Evolutionary conservation across 1,140 invertebrate species (phyloP), one percentile per base, ranked within the genome.

Genomic region (Hylyphantes graminicola): DNA sequence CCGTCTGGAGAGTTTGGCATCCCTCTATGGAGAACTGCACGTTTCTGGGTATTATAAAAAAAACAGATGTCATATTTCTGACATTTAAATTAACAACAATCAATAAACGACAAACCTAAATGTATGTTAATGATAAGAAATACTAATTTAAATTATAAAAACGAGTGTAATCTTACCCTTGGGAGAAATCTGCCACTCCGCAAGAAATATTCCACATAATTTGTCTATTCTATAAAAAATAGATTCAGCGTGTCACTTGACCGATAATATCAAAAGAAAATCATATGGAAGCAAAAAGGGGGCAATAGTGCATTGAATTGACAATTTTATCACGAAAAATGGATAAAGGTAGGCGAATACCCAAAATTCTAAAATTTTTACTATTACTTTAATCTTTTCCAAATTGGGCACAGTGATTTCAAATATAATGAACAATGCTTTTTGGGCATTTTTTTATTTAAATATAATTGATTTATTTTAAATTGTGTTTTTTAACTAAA

Each of bases 1-100:
- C 82, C 12, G 76, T 85, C 19, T 80, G 73, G 5, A 80, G 35
- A 19, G 83, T 81, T 19, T 85, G 67, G 17, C 86, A 86, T 9
- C 86, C 83, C 76, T 86, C 86, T 76, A 85, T 68, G 11, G 77
- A 80, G 75, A 86, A 86, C n/a, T 85, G 75, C 10, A 85, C 68
- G 59, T 85, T 85, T 61, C 81, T 85, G 15, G 0, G 57, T 68
- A 65, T 50, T 10, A 72, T 67, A 70, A 7, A 48, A 72, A 72
- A 7, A 85, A 78, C 54, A 15, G 0, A 15, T 1, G 65, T 7
- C 57, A 59, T 59, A 59, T 7, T 59, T 13, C 7, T 3, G 2
- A 6, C 11, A 59, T 59, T 13, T 7, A 59, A 13, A 59, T 59
- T 3, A 4, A 6, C 15, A 7, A 59, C n/a, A 59, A 59, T 35